phyloP scores from a whole-genome alignment of 2,888 invertebrate species.

The Ectemnius continuus region DNA sequence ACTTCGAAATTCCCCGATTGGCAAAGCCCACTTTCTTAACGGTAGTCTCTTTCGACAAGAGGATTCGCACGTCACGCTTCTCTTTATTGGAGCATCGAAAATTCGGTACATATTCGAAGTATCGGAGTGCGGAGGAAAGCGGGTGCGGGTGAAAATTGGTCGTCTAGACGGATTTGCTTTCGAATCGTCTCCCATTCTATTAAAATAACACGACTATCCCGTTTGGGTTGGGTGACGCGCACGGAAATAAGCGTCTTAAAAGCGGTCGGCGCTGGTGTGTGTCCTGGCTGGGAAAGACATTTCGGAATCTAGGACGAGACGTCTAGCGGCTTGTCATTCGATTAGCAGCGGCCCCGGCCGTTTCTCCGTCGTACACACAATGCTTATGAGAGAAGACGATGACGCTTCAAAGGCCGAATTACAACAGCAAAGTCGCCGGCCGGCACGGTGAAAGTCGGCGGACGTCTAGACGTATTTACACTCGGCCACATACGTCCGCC shows the following conservation, averaged over 20 bases:
- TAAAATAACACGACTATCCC: conserved; percentile 1
- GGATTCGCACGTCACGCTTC: not conserved
- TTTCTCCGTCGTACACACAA: not conserved
- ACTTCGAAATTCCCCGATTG: not conserved
- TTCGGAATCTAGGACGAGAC: too few species aligned
- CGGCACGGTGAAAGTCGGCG: conserved; percentile 49
- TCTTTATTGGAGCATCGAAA: not conserved
- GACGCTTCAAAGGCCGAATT: conserved; percentile 31
- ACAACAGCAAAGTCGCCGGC: conserved; percentile 32
- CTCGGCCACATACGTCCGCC: conserved; percentile 25
- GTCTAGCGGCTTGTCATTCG: too few species aligned
- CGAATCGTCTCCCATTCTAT: not conserved
- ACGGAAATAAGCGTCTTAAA: conserved; percentile 5
- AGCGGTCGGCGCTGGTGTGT: too few species aligned
- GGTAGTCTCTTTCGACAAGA: not conserved
- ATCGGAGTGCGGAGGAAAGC: not conserved
- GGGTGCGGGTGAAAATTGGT: conserved; percentile 9
- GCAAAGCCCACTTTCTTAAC: conserved; percentile 5
- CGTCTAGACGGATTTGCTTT: conserved; percentile 15
- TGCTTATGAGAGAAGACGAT: conserved; percentile 1
- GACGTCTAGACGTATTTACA: conserved; percentile 53
- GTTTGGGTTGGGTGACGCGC: not conserved
- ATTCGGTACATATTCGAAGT: not conserved
- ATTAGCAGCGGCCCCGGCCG: too few species aligned
- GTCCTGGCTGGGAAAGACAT: too few species aligned